Evolutionary conservation across 2,888 invertebrate species (phyloP).

Genomic region (Sericinus montela): DNA sequence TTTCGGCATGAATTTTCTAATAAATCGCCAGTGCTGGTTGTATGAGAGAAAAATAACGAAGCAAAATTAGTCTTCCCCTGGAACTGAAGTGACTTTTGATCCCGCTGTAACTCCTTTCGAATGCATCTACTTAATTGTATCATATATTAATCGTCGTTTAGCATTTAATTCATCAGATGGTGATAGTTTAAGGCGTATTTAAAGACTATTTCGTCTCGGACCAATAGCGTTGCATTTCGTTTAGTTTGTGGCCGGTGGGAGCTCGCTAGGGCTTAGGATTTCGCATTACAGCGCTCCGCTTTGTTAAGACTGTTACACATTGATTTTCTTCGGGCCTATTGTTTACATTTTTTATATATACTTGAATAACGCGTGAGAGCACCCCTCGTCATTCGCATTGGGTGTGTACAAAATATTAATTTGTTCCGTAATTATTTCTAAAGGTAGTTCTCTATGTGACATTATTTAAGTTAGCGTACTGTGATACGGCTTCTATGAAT

Average conservation of each 20-base stretch:
- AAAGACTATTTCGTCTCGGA: slow-evolving; percentile 26
- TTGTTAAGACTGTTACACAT: slow-evolving; percentile 37
- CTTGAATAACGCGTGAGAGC: slow-evolving; percentile 20
- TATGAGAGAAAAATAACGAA: too few relatives aligned
- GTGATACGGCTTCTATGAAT: slow-evolving; percentile 70
- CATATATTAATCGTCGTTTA: slow-evolving; percentile 18
- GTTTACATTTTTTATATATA: slow-evolving; percentile 22
- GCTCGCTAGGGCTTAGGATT: slow-evolving; percentile 12
- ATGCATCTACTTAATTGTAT: slow-evolving; percentile 23
- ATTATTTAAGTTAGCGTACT: slow-evolving; percentile 67
- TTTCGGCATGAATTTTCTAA: too few relatives aligned
- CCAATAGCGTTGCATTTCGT: slow-evolving; percentile 30
- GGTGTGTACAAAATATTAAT: not conserved
- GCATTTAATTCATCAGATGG: slow-evolving; percentile 14
- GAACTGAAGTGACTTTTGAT: not conserved
- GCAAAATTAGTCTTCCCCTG: not conserved
- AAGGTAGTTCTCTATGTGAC: slow-evolving; percentile 30
- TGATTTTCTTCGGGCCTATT: slow-evolving; percentile 42
- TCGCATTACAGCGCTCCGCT: slow-evolving; percentile 24
- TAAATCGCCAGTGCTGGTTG: too few relatives aligned
- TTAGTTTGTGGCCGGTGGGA: slow-evolving; percentile 16
- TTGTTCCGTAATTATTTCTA: slow-evolving; percentile 15
- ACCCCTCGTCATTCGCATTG: not conserved
- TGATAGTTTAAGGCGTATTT: slow-evolving; percentile 7
- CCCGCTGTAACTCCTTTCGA: slow-evolving; percentile 24